Evolutionary conservation across 2,113 vertebrate species (phyloP).

Genomic region (Cryptotis parvus): DNA sequence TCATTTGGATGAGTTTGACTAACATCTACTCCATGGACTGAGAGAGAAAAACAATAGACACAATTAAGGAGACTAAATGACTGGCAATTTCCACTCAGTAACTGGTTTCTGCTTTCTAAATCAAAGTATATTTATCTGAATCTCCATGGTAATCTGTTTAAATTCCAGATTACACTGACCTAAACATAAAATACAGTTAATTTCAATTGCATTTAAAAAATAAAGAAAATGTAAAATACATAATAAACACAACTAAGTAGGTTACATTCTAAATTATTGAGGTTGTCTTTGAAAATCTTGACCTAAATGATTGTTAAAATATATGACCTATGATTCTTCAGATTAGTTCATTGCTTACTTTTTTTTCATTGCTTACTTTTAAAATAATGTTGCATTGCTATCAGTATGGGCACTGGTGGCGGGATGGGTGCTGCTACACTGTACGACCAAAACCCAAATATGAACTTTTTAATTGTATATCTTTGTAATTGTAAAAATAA

Average conservation of each 20-base stretch:
- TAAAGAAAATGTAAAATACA: slow-evolving; percentile 32
- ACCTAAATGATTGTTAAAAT: slow-evolving; percentile 28
- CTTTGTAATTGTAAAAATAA: too few relatives aligned
- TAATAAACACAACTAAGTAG: background rate
- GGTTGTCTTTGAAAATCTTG: background rate
- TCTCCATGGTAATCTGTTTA: slow-evolving; percentile 55
- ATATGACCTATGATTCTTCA: too few relatives aligned
- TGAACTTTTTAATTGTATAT: too few relatives aligned
- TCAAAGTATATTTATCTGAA: background rate
- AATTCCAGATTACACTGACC: slow-evolving; percentile 49
- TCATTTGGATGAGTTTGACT: slow-evolving; percentile 4
- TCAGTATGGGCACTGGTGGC: too few relatives aligned
- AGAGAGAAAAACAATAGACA: background rate
- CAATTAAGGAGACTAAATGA: background rate
- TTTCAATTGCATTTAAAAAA: background rate
- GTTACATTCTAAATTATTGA: background rate
- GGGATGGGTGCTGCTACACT: too few relatives aligned
- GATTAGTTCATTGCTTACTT: slow-evolving; percentile 8
- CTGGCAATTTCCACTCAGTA: background rate
- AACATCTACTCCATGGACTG: background rate
- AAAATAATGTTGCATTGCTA: background rate
- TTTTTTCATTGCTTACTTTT: slow-evolving; percentile 48
- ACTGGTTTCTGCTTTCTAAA: slow-evolving; percentile 50
- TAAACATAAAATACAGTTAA: slow-evolving; percentile 38
- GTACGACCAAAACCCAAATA: too few relatives aligned